Base-by-base conservation (phyloP, 1,140 invertebrate species). In the Bilobella aurantiaca region DNA sequence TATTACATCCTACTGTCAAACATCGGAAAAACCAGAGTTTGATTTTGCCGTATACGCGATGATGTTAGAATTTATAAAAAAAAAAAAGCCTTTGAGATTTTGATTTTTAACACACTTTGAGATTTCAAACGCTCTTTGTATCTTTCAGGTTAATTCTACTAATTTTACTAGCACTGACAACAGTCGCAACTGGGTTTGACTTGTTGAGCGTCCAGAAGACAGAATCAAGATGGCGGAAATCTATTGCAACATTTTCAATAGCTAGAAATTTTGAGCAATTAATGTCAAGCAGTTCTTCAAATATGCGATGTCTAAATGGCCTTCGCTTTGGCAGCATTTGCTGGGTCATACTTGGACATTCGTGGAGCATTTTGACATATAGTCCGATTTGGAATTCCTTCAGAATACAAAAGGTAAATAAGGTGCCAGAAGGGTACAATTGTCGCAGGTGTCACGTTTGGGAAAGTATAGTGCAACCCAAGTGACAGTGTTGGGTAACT, bases 311-410 rank as follows among this genome's bases (percentile, higher is more conserved):
- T 63, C 29, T 79, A 18, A 73, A 79, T 63, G 77, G 78, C 8
- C 73, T 79, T 28, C 64, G 78, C 12, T 79, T 81, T 30, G 58
- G 82, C 18, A 78, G 77, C 59, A 81, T 80, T 75, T 73, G 74
- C 1, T 82, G 81, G 81, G 78, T 82, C 12, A 75, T 82, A 25
- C 69, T 81, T 1, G 80, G 78, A 1, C 81, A 82, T 68, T 75
- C 76, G n/a, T 78, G 58, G 62, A 16, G 12, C 25, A 53, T 53
- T 23, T 8, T 58, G 29, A 58, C 57, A 12, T 56, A 56, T 56
- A 58, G 23, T 29, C 8, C 57, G 2, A 29, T 58, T 58, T 28
- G 29, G 29, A 28, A 27, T 29, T 28, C 28, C 3, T 21, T 58
- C 8, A 53, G 12, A 5, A 53, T 53, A 16, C 14, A 23, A 18